Evolutionary conservation across 1,140 invertebrate species (phyloP), one percentile per base, ranked within the genome.

Genomic region (Drosophila leontia): DNA sequence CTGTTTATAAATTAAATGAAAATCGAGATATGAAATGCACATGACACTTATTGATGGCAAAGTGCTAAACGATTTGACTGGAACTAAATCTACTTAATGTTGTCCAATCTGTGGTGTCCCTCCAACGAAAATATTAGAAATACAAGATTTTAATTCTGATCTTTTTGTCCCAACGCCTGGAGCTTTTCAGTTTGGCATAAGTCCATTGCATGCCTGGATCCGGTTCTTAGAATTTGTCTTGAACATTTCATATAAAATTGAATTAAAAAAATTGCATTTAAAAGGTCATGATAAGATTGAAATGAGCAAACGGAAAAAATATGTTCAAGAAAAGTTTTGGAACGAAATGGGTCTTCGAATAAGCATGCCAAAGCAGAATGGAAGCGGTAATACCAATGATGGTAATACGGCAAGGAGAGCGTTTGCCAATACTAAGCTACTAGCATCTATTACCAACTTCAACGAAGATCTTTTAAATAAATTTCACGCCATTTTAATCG

Each of bases 341-440:
- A 45, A 64, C 35, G 32, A 64, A 12, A 56, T 64, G 35, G 64
- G 45, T 26, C 35, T 58, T 32, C 29, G 48, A 19, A 48, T 60
- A 67, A 67, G 55, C 55, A 37, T 67, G 34, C 42, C 45, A 13
- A 57, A 59, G 19, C 37, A 67, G 42, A 67, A 64, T 29, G 47
- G 45, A 23, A 61, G 45, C 15, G 59, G 35, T 35, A 61, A 61
- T 17, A 63, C 48, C 48, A 63, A 26, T 26, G 48, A 26, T 8
- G 63, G 55, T 19, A 67, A 26, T 26, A 50, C 44, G 37, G 51
- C 55, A 29, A 37, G 56, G 32, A 59, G 42, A 65, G 55, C 41
- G 47, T 48, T 26, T 26, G 23, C 2, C 2, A 26, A 26, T 26
- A 26, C 23, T 26, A 26, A 3, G 23, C 19, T 19, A 19, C 19